phyloP scores from a whole-genome alignment of 37 sponge, comb jelly and placozoan genomes.

The Axinella damicornis region DNA sequence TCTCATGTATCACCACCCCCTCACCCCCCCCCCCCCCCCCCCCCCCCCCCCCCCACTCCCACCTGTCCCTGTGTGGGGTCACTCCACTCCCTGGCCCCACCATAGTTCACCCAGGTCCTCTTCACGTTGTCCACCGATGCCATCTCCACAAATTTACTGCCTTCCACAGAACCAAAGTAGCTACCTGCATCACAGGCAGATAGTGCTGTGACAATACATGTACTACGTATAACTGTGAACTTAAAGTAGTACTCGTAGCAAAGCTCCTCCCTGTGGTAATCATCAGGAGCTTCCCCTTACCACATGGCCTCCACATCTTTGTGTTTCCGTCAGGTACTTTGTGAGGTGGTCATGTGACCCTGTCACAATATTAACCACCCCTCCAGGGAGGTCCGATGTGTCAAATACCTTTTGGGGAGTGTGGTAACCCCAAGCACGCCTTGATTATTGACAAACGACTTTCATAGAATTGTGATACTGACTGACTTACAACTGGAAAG shows the following conservation, averaged over 20 bases:
- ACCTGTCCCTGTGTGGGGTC: constrained; percentile 85
- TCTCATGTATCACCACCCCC: no score
- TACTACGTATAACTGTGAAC: no score
- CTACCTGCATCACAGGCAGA: constrained; percentile 73
- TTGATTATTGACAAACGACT: no score
- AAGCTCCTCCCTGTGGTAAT: no score
- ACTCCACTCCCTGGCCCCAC: constrained; percentile 83
- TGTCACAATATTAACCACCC: constrained; percentile 98
- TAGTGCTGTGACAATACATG: no score
- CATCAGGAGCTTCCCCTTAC: constrained; percentile 42
- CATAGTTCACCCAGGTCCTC: constrained; percentile 98
- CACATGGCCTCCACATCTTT: constrained; percentile 91
- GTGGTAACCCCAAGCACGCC: no score
- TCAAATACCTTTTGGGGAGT: constrained; percentile 92
- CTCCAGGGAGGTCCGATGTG: constrained; percentile 97
- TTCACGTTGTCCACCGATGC: constrained; percentile 87
- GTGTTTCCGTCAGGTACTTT: constrained; percentile 93
- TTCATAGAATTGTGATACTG: no score
- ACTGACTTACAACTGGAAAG: background rate
- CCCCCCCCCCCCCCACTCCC: background rate
- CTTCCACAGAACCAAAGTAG: constrained; percentile 94
- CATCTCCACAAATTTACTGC: constrained; percentile 90
- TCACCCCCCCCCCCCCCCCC: background rate
- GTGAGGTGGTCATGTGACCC: constrained; percentile 92
- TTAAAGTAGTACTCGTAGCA: no score